Percentiles rank a stretch among this genome's conserved stretches.
Evolutionary conservation across 2,797 vertebrate species (phyloP).

Genomic region (Lepilemur ruficaudatus): DNA sequence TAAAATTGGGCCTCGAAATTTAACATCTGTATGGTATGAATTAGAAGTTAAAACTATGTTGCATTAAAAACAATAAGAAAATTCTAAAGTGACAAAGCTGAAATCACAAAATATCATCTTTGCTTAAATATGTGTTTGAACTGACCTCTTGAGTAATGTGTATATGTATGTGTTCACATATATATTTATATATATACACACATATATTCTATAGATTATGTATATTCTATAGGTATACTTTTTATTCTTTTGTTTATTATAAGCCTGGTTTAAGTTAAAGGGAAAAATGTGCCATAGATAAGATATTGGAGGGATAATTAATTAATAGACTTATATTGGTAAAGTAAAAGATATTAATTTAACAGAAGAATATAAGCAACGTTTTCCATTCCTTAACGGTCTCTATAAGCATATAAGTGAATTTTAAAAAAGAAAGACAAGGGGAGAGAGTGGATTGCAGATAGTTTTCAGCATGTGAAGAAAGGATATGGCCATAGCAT

Average conservation of each 20-base stretch:
- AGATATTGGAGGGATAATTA: not conserved
- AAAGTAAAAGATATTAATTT: not conserved
- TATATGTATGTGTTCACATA: no score
- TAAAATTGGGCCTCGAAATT: not conserved
- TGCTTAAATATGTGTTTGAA: not conserved
- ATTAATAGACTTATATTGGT: not conserved
- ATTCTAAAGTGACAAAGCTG: not conserved
- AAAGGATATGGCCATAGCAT: not conserved
- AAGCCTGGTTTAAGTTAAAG: not conserved
- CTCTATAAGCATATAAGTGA: not conserved
- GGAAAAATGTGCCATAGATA: not conserved
- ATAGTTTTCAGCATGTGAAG: not conserved
- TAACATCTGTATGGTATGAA: not conserved
- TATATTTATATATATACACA: not conserved
- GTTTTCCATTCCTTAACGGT: not conserved
- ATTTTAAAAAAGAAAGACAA: not conserved
- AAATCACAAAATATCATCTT: not conserved
- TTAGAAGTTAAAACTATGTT: not conserved
- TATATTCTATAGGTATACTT: not conserved
- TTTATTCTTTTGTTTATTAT: not conserved
- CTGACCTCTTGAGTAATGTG: not conserved
- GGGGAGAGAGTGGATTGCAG: not conserved
- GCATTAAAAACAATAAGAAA: not conserved
- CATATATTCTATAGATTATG: not conserved
- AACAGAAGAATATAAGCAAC: not conserved